A percentile compares a stretch with the other conserved stretches of the same genome.
phyloP scores from a whole-genome alignment of 1,140 invertebrate species.

The Drosophila subpulchrella region DNA sequence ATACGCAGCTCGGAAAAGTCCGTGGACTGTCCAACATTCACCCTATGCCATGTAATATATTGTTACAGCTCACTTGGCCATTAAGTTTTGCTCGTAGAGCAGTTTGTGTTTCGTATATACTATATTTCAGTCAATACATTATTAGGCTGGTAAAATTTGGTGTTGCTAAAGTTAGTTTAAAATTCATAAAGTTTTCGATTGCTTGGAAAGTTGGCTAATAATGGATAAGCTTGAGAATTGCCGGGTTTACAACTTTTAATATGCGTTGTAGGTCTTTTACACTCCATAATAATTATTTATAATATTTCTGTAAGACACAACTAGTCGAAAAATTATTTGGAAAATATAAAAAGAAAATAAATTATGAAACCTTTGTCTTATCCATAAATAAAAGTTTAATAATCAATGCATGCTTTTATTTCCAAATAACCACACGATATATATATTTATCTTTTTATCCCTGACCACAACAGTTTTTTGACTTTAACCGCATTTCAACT shows the following conservation, averaged over 20 bases:
- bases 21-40: conserved; percentile 9
- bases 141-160: neutral
- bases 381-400: neutral
- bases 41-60: conserved; percentile 34
- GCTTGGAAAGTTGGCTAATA: no score
- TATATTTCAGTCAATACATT: conserved; percentile 4
- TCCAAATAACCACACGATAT: no score
- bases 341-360: no score
- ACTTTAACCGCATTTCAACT: conserved; percentile 12
- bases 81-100: conserved; percentile 13
- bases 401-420: neutral
- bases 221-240: no score
- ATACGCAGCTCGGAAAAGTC: conserved; percentile 48
- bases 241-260: no score
- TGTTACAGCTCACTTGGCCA: conserved; percentile 31
- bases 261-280: no score
- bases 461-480: neutral
- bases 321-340: no score
- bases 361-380: no score
- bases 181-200: conserved; percentile 26
- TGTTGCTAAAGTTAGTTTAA: conserved; percentile 6
- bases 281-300: no score
- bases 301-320: no score
- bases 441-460: no score
- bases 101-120: neutral